Evolutionary conservation across 2,888 invertebrate genomes (phyloP), one percentile per base, ranked within the genome.

Genomic region (Noctua fimbriata): DNA sequence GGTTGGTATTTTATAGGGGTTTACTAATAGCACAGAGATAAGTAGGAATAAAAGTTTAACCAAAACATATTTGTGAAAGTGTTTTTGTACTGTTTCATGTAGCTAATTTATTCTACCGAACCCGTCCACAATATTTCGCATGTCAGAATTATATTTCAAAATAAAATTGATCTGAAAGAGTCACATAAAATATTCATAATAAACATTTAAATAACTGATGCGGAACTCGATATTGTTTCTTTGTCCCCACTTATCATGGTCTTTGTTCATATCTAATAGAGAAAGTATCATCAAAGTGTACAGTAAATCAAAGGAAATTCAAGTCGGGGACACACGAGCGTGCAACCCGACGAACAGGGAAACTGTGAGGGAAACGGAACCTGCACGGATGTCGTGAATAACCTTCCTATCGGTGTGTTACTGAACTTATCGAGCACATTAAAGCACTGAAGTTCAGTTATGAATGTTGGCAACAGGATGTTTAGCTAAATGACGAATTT

Each of bases 301-400:
- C 81, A 72, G 81, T 84, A 89, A 89, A 87, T 89, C 86, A 87
- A 89, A 88, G 89, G 82, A 89, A 87, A 79, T 86, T 70, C 74
- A 78, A 75, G 72, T 36, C 77, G 32, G 67, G 78, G 77, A 84
- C 81, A 85, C 79, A 89, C 83, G 78, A 88, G 58, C 75, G 69
- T 71, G 77, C 12, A 47, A 73, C 63, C 73, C 74, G 63, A 70
- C 69, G 44, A 80, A 80, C 58, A 63, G 66, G 78, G 75, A 83
- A 83, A 78, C 87, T 79, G 89, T 83, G 82, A 63, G 66, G 79
- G 69, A 85, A 83, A 78, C 87, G 82, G 89, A 87, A 83, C 69
- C 63, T 76, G 47, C 58, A 65, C 85, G 89, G 89, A 89, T 87
- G 85, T 83, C 69, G 63, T 76, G 73, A 74, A 67, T 73, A 79